Percentiles rank a stretch among this genome's conserved stretches.
Conservation (phyloP, 2,113 vertebrate genomes). For the Tiliqua scincoides region DNA sequence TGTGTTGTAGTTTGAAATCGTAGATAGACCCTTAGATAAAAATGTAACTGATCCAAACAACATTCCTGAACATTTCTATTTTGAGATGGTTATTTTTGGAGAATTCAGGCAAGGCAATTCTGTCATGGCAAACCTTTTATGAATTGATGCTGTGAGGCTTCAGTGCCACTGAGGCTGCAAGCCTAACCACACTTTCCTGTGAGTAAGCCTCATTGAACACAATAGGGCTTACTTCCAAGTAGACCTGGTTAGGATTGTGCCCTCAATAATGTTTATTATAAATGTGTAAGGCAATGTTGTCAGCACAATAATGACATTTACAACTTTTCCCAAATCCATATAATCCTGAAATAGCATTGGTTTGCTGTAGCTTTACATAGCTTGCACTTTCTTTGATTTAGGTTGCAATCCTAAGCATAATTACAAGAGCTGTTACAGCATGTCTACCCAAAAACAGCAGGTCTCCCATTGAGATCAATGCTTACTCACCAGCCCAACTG, state of each 20-base stretch:
- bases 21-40: background rate
- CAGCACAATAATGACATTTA: conserved; percentile 34
- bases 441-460: too few relatives aligned
- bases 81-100: conserved; percentile 30
- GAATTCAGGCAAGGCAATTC: conserved; percentile 2
- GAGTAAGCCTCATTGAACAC: too few relatives aligned
- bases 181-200: too few relatives aligned
- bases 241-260: too few relatives aligned
- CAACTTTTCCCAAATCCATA: conserved; percentile 9
- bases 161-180: conserved; percentile 40
- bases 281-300: conserved; percentile 15
- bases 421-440: too few relatives aligned
- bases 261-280: conserved; percentile 45
- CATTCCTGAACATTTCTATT: conserved; percentile 8
- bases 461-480: too few relatives aligned
- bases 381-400: conserved; percentile 41
- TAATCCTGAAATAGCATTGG: conserved; percentile 16
- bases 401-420: too few relatives aligned
- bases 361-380: conserved; percentile 43
- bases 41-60: background rate
- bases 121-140: conserved; percentile 36
- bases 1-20: background rate
- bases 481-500: too few relatives aligned
- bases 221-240: too few relatives aligned
- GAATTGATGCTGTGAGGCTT: conserved; percentile 19